Percentiles rank a stretch among this genome's conserved stretches.
These are phyloP conservation scores for Drosophila paranaensis DNA, from an alignment of 2,888 invertebrate genomes.

Conservation along the genomic window DNA sequence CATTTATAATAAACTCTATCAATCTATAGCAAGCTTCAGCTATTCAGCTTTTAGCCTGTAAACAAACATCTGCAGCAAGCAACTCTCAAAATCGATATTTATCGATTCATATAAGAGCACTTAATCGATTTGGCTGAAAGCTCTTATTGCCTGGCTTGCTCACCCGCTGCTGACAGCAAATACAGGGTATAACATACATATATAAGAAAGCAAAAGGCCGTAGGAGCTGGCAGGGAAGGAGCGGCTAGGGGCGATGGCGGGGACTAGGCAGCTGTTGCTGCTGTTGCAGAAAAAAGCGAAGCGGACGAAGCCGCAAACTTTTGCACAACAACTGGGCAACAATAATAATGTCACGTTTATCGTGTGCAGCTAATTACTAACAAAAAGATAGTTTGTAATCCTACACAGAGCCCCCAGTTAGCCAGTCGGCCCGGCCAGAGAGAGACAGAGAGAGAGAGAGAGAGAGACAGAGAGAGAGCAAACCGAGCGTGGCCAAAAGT, in stretches of 20 bases:
- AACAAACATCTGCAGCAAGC: too few species aligned
- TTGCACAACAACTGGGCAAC: conserved; percentile 72
- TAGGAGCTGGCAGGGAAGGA: neutral
- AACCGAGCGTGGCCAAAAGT: conserved; percentile 76
- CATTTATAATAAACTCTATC: too few species aligned
- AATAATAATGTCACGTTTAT: conserved; percentile 81
- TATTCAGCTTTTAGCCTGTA: neutral
- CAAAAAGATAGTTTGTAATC: conserved; percentile 80
- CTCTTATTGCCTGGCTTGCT: too few species aligned
- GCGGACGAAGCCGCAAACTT: conserved; percentile 51
- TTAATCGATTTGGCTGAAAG: neutral
- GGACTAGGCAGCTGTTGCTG: conserved; percentile 15
- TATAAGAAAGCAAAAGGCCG: conserved; percentile 1
- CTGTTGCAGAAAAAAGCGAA: conserved; percentile 18
- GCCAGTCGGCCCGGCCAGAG: conserved; percentile 9
- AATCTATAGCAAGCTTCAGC: neutral
- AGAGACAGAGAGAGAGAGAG: neutral
- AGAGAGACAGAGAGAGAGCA: conserved; percentile 38
- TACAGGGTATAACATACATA: conserved; percentile 17
- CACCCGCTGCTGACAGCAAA: neutral
- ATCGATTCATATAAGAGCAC: neutral
- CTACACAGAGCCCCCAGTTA: conserved; percentile 58
- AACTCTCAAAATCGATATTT: neutral
- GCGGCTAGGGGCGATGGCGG: neutral
- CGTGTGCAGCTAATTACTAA: conserved; percentile 81